Conservation (phyloP, 2,888 invertebrate species). For the Parnassius orleans region DNA sequence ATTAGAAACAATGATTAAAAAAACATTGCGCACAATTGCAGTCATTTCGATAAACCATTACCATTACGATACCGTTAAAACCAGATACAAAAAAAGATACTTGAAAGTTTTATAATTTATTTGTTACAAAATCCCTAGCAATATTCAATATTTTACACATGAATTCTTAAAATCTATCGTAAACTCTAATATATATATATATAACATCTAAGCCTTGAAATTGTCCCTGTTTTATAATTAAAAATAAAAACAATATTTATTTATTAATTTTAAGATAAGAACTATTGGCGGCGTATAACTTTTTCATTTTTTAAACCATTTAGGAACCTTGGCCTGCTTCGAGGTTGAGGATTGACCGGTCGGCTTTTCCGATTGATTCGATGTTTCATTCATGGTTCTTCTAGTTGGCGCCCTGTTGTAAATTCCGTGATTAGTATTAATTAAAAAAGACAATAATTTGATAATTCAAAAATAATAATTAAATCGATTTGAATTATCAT, state of each 20-base stretch:
- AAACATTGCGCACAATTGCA: too few species aligned
- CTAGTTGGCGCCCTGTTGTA: slow-evolving; percentile 68
- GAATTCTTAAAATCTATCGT: slow-evolving; percentile 7
- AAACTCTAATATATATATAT: not conserved
- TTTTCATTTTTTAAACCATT: slow-evolving; percentile 69
- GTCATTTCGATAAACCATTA: too few species aligned
- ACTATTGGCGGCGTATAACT: too few species aligned
- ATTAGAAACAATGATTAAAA: too few species aligned
- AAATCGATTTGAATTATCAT: not conserved
- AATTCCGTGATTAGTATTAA: slow-evolving; percentile 19
- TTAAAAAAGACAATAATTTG: slow-evolving; percentile 12
- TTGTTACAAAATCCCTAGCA: not conserved
- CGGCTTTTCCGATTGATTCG: slow-evolving; percentile 38
- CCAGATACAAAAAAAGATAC: too few species aligned
- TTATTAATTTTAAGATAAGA: too few species aligned
- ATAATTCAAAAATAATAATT: not conserved
- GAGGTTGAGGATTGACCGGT: slow-evolving; percentile 48
- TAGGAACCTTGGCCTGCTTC: slow-evolving; percentile 66
- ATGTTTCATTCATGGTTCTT: slow-evolving; percentile 50
- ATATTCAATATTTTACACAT: not conserved
- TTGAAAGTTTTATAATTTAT: too few species aligned
- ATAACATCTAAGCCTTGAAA: not conserved
- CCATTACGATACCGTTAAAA: too few species aligned
- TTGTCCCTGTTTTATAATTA: not conserved
- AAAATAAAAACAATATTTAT: not conserved